Evolutionary conservation across 2,113 vertebrate genomes (phyloP), one percentile per base, ranked within the genome.

Genomic region (Oxygymnocypris stewartii): DNA sequence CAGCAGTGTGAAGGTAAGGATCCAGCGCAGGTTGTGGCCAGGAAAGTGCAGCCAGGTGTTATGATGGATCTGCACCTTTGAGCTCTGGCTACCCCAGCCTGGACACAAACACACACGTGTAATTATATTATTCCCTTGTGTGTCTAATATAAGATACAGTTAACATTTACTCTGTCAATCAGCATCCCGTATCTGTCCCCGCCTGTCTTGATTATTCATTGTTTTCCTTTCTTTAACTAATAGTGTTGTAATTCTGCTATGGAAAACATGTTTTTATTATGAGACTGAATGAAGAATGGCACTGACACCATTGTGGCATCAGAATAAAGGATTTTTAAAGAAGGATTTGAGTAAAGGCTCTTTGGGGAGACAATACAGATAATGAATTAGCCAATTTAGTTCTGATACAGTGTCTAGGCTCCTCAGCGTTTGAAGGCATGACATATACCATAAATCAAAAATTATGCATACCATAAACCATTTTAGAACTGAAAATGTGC

Each of bases 1-100:
- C 0, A 99, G 94, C 63, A 99, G 96, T 0, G 95, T 95, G 92
- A 99, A 99, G 0, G 98, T 99, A 84, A 99, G 95, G 88, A 99
- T 96, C 98, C 98, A 99, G 6, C 98, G 93, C 87, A 99, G 89
- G 94, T 98, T 99, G 92, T 99, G 98, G 0, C 98, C 98, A 0
- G 98, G 98, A 88, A 99, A 99, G 88, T 99, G 98, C 51, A 99
- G 95, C 98, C 98, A 99, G 0, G 98, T 99, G 85, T 99, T 99
- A 88, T 99, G 98, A 89, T 99, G 98, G 90, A 99, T 99, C 92
- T 99, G 98, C 6, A 99, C 98, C 91, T 99, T 99, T 0, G 98
- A 99, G 90, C 97, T 99, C 89, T 99, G 98, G 87, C 97, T 99
- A 54, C 98, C 98, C 98, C 98, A 99, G 13, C 98, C 98, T 99